A percentile compares a stretch with the other conserved stretches of the same genome.
These are phyloP conservation scores for Cisticola juncidis DNA, from an alignment of 2,113 vertebrate species.

Conservation along the genomic window DNA sequence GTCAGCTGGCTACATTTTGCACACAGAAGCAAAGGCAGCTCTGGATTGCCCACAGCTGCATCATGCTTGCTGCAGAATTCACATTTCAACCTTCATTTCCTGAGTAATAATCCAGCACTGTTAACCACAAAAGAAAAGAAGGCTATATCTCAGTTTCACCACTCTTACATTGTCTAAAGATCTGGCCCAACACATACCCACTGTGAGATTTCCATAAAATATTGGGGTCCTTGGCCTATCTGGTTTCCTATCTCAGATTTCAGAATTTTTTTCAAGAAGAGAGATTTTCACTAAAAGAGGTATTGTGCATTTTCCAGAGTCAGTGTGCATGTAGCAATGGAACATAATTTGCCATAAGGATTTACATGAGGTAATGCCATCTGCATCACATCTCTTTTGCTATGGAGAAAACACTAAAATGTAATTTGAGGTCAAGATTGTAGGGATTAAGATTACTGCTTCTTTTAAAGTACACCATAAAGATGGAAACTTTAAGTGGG, in stretches of 20 bases:
- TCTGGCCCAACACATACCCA: not conserved
- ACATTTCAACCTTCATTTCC: not conserved
- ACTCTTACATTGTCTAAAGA: not conserved
- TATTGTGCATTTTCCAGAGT: constrained; percentile 8
- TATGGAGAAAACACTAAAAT: not conserved
- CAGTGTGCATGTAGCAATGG: not conserved
- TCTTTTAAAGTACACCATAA: constrained; percentile 17
- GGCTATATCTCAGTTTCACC: not conserved
- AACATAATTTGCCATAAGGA: not conserved
- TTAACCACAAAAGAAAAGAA: not conserved
- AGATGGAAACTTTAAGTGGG: constrained; percentile 1
- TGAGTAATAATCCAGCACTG: not conserved
- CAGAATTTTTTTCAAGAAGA: not conserved
- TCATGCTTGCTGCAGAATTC: not conserved
- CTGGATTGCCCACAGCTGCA: not conserved
- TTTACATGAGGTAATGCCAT: constrained; percentile 43
- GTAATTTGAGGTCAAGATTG: not conserved
- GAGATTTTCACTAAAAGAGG: not conserved
- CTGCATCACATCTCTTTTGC: not conserved
- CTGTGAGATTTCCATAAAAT: not conserved
- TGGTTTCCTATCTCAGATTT: not conserved
- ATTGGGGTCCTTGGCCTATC: not conserved
- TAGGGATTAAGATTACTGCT: constrained; percentile 26
- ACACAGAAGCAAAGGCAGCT: not conserved
- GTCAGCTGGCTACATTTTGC: not conserved